phyloP scores from a whole-genome alignment of 1,140 invertebrate species.

The Campoletis sonorensis region DNA sequence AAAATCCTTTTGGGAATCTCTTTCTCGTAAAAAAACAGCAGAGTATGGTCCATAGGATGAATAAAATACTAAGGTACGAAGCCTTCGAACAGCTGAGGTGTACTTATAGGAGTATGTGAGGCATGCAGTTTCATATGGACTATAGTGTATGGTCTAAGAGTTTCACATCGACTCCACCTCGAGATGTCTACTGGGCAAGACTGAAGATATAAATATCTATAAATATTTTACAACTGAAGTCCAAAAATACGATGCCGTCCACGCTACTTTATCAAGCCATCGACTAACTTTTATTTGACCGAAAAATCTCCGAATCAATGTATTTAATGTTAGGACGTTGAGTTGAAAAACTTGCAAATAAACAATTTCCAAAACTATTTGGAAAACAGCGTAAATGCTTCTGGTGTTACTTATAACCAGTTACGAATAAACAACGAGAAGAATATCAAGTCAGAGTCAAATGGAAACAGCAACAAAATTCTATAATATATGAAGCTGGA shows the following conservation, averaged over 20 bases:
- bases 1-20: background rate
- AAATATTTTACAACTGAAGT: too few relatives aligned
- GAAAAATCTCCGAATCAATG: background rate
- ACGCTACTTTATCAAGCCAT: slow-evolving; percentile 61
- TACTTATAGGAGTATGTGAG: background rate
- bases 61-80: slow-evolving; percentile 2
- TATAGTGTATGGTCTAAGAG: background rate
- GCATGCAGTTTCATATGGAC: background rate
- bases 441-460: too few relatives aligned
- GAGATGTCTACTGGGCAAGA: slow-evolving; percentile 18
- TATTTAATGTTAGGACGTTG: too few relatives aligned
- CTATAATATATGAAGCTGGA: too few relatives aligned
- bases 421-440: too few relatives aligned
- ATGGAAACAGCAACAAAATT: too few relatives aligned
- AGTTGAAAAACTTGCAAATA: too few relatives aligned
- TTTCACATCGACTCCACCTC: background rate
- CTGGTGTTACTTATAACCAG: too few relatives aligned
- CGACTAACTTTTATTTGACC: slow-evolving; percentile 67
- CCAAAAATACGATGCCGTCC: too few relatives aligned
- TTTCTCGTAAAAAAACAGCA: background rate
- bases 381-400: too few relatives aligned
- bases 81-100: background rate
- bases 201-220: slow-evolving; percentile 47
- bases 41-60: background rate
- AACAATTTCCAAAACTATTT: too few relatives aligned